A percentile compares a stretch with the other conserved stretches of the same genome.
These are phyloP conservation scores for Cheilosia vulpina DNA, from an alignment of 2,888 invertebrate species.

Conservation along the genomic window DNA sequence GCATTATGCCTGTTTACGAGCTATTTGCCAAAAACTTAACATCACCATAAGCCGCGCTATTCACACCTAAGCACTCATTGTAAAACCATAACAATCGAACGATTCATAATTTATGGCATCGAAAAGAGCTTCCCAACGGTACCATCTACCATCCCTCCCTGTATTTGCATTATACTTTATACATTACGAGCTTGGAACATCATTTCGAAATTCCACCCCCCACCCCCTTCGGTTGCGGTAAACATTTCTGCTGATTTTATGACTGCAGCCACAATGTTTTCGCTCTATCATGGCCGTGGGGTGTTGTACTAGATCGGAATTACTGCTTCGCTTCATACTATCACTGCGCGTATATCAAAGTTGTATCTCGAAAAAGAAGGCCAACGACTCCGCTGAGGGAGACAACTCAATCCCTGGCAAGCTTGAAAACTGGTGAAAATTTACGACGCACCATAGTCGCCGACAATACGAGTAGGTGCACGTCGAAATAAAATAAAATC, in stretches of 20 bases:
- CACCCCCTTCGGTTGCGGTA: conserved; percentile 24
- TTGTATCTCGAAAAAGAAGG: background rate
- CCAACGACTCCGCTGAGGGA: conserved; percentile 4
- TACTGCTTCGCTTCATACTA: conserved; percentile 10
- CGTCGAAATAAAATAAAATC: conserved; percentile 53
- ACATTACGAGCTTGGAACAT: conserved; percentile 48
- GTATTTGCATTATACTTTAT: conserved; percentile 42
- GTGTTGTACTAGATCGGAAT: background rate
- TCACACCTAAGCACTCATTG: too few relatives aligned
- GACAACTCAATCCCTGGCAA: conserved; percentile 25
- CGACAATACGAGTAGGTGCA: conserved; percentile 4
- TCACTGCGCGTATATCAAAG: conserved; percentile 21
- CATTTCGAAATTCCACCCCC: conserved; percentile 32
- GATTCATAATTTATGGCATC: background rate
- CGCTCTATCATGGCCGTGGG: conserved; percentile 41
- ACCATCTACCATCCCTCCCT: background rate
- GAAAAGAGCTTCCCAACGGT: background rate
- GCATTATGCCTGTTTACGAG: too few relatives aligned
- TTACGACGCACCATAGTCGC: conserved; percentile 35
- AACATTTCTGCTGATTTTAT: conserved; percentile 65
- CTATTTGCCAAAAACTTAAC: too few relatives aligned
- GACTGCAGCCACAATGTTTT: conserved; percentile 69
- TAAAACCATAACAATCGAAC: conserved; percentile 5
- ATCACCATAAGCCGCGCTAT: too few relatives aligned
- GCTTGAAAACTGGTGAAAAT: conserved; percentile 22